These are phyloP conservation scores for Haplotaxodon microlepis DNA, from an alignment of 2,113 vertebrate species.

Conservation along the genomic window DNA sequence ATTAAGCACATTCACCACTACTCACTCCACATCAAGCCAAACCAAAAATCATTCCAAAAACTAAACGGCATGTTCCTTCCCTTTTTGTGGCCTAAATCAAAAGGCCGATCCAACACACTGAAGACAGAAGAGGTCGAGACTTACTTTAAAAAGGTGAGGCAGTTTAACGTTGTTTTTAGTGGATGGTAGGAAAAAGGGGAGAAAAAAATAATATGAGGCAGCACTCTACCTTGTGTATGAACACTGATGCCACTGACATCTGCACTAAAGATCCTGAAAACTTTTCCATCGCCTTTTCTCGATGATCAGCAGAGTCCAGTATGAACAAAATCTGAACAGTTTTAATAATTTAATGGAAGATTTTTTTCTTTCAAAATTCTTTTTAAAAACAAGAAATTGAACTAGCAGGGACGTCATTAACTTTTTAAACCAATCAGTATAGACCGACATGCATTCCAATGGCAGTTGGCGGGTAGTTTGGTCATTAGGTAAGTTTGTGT, in stretches of 20 bases:
- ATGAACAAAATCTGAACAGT: background rate
- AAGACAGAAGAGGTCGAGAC: background rate
- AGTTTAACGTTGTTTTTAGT: background rate
- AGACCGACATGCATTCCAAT: background rate
- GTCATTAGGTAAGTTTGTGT: background rate
- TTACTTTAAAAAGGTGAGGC: background rate
- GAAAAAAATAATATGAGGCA: background rate
- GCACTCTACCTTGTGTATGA: background rate
- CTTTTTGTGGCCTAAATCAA: conserved; percentile 12
- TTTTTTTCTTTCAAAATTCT: background rate
- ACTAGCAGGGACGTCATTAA: background rate
- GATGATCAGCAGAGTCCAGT: background rate
- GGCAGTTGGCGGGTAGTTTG: background rate
- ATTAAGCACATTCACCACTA: background rate
- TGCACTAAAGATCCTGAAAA: background rate
- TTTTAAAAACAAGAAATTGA: background rate
- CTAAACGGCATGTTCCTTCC: conserved; percentile 4
- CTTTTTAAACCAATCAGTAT: background rate
- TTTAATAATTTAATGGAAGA: background rate
- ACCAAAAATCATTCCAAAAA: background rate
- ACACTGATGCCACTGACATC: background rate
- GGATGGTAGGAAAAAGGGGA: background rate
- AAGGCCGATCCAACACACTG: background rate
- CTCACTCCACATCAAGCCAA: conserved; percentile 14
- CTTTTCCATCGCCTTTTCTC: background rate